A percentile compares a stretch with the other conserved stretches of the same genome.
These are phyloP conservation scores for Tinea semifulvella DNA, from an alignment of 2,888 invertebrate genomes.

Conservation along the genomic window DNA sequence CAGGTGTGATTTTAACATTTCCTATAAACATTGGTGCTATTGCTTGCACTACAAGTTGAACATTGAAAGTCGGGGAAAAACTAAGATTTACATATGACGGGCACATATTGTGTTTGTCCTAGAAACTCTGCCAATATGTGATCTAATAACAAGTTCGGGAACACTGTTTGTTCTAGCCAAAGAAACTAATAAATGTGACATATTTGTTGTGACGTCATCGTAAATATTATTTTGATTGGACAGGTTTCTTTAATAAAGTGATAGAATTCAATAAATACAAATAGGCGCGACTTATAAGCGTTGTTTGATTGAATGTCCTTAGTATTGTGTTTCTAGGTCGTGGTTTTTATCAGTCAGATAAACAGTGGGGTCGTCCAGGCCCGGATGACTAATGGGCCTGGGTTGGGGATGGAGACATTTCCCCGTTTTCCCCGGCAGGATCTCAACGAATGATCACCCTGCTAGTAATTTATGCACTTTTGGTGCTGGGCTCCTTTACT, in stretches of 20 bases:
- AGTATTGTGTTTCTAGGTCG: neutral
- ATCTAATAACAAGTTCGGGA: neutral
- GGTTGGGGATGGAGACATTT: no score
- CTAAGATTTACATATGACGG: constrained; percentile 1
- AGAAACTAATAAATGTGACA: neutral
- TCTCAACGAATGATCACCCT: no score
- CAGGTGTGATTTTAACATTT: no score
- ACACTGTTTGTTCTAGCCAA: constrained; percentile 3
- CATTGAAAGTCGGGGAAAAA: neutral
- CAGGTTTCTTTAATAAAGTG: neutral
- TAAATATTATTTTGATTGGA: neutral
- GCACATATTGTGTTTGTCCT: neutral
- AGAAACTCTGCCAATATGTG: neutral
- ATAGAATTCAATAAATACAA: neutral
- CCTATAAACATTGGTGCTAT: no score
- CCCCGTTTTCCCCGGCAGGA: no score
- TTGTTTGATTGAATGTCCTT: neutral
- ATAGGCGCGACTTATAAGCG: neutral
- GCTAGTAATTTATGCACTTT: no score
- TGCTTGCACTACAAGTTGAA: no score
- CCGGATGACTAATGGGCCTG: no score
- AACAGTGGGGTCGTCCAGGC: no score
- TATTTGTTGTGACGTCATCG: constrained; percentile 1
- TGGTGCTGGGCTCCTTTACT: no score
- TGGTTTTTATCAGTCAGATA: no score